Evolutionary conservation across 2,888 invertebrate species (phyloP).

Genomic region (Bhutanitis thaidina): DNA sequence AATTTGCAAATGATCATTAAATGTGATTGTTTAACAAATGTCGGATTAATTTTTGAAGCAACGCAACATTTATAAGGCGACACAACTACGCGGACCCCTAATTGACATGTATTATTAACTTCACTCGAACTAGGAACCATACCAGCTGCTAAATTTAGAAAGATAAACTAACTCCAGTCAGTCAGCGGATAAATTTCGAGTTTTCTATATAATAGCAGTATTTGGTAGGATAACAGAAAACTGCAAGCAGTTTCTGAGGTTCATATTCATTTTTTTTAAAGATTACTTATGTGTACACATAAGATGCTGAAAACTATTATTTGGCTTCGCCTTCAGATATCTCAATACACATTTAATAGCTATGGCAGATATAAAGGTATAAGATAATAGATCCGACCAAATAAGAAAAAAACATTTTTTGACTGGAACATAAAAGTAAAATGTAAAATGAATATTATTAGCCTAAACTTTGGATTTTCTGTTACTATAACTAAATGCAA

Average conservation of each 20-base stretch:
- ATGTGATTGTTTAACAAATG: conserved; percentile 11
- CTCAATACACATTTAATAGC: conserved; percentile 23
- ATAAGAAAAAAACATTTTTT: conserved; percentile 37
- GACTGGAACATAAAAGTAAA: conserved; percentile 51
- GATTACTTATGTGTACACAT: conserved; percentile 5
- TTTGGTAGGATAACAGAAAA: conserved; percentile 19
- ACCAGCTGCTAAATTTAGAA: conserved; percentile 79
- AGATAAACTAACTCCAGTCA: conserved; percentile 53
- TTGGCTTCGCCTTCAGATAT: conserved; percentile 19
- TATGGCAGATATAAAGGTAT: conserved; percentile 19
- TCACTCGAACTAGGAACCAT: conserved; percentile 80
- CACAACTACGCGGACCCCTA: conserved; percentile 77
- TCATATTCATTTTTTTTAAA: conserved; percentile 1
- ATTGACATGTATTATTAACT: conserved; percentile 77
- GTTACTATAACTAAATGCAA: conserved; percentile 80
- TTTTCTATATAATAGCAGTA: conserved; percentile 14
- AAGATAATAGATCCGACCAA: conserved; percentile 23
- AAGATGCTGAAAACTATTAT: conserved; percentile 14
- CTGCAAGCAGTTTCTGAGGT: conserved; percentile 9
- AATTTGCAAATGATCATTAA: neutral
- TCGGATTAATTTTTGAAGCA: conserved; percentile 24
- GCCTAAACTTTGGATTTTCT: conserved; percentile 79
- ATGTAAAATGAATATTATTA: conserved; percentile 45
- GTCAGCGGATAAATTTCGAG: conserved; percentile 26
- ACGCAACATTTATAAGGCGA: conserved; percentile 54